These are phyloP conservation scores for Notiomystis cincta DNA, from an alignment of 2,113 vertebrate genomes.

Conservation along the genomic window DNA sequence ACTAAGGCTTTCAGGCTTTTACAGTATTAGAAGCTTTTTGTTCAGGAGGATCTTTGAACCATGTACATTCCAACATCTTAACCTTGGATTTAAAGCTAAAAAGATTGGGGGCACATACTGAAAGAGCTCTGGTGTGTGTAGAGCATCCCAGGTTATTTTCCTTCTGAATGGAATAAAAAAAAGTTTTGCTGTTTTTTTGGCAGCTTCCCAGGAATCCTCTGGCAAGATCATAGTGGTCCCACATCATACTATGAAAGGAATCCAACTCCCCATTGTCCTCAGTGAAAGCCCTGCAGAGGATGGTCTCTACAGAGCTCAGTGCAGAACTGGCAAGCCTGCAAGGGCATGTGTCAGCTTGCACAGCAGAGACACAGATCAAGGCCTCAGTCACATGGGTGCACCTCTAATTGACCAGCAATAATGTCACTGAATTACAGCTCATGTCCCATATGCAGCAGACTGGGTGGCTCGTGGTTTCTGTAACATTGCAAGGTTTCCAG, in stretches of 20 bases:
- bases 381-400: background rate
- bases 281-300: background rate
- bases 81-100: constrained; percentile 21
- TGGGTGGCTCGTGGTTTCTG: background rate
- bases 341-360: background rate
- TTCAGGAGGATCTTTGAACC: background rate
- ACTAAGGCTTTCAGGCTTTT: constrained; percentile 7
- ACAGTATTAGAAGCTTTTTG: background rate
- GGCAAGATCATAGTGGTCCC: background rate
- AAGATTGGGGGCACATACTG: background rate
- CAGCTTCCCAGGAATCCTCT: constrained; percentile 13
- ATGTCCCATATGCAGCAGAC: background rate
- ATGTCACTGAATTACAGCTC: background rate
- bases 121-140: background rate
- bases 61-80: background rate
- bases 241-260: background rate
- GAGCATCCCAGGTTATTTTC: constrained; percentile 22
- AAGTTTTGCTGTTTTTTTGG: constrained; percentile 19
- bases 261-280: background rate
- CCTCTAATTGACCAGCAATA: constrained; percentile 15
- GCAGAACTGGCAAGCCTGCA: background rate
- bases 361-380: background rate
- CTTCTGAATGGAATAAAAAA: constrained; percentile 23
- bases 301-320: background rate
- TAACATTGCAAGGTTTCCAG: background rate